Conservation (phyloP, 2,888 invertebrate species). For the Orthonevra nobilis region DNA sequence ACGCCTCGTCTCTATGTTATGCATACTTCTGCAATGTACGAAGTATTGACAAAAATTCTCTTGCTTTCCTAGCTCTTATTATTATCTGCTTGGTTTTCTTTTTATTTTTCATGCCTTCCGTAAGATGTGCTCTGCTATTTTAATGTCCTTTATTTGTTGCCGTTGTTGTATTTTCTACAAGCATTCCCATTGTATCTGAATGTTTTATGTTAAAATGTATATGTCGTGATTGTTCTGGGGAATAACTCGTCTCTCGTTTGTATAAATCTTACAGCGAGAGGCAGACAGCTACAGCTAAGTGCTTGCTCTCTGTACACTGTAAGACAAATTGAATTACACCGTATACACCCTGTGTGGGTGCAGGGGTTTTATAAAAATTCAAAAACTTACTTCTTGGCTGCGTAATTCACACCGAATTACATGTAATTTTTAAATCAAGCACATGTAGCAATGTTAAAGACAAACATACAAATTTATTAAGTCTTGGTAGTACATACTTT, state of each 20-base stretch:
- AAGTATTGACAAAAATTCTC: constrained; percentile 66
- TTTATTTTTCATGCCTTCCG: constrained; percentile 23
- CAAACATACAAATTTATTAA: too few species aligned
- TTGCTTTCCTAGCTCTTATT: constrained; percentile 37
- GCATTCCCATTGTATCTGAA: constrained; percentile 23
- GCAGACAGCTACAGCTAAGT: constrained; percentile 40
- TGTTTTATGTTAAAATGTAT: constrained; percentile 15
- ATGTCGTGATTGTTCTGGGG: constrained; percentile 52
- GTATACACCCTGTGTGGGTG: too few species aligned
- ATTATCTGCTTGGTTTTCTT: constrained; percentile 12
- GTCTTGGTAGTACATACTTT: too few species aligned
- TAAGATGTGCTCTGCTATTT: constrained; percentile 49
- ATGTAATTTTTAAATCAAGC: too few species aligned
- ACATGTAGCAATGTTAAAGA: too few species aligned
- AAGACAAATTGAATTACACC: constrained; percentile 26
- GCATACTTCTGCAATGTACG: constrained; percentile 66
- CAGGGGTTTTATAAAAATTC: too few species aligned
- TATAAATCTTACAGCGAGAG: constrained; percentile 45
- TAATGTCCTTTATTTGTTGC: constrained; percentile 42
- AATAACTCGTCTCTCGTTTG: constrained; percentile 46
- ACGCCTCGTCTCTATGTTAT: constrained; percentile 13
- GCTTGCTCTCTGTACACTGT: constrained; percentile 8
- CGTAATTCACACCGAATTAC: too few species aligned
- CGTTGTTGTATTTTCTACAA: constrained; percentile 34
- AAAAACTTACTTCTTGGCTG: too few species aligned